Evolutionary conservation across 2,113 vertebrate species (phyloP).

Genomic region (Anseranas semipalmata): DNA sequence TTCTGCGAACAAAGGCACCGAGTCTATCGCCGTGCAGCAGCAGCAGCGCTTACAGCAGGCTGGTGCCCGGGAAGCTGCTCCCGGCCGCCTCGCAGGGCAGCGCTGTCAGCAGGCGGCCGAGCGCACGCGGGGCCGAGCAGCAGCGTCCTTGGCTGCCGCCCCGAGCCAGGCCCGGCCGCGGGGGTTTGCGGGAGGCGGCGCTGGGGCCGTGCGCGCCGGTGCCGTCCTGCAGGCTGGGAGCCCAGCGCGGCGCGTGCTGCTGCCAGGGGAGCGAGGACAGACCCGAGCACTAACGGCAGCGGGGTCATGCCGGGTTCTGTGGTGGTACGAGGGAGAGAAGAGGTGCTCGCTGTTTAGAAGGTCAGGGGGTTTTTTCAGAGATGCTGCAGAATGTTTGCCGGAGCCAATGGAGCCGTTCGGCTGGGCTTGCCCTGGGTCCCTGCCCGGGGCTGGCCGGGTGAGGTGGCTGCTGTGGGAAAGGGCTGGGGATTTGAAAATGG

Average conservation of each 20-base stretch:
- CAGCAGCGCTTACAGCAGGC: neutral
- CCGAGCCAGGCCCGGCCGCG: fast-evolving
- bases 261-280: neutral
- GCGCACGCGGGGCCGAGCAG: neutral
- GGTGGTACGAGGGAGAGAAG: fast-evolving
- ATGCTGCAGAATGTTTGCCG: neutral
- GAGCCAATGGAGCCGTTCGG: fast-evolving
- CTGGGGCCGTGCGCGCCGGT: neutral
- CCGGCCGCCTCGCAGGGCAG: fast-evolving
- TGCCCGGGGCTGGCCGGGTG: neutral
- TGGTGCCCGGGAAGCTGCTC: neutral
- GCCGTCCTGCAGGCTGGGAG: neutral
- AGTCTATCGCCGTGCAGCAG: fast-evolving
- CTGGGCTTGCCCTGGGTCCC: neutral
- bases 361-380: neutral
- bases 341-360: neutral
- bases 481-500: neutral
- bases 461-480: fast-evolving
- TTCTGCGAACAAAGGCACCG: fast-evolving
- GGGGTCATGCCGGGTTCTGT: fast-evolving
- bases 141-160: fast-evolving
- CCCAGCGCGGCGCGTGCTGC: neutral
- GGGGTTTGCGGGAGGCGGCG: neutral
- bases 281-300: too few species aligned
- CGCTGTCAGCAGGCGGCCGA: neutral